Percentiles rank a stretch among this genome's conserved stretches.
Conservation (phyloP, 2,797 vertebrate species). For the Sardinella longiceps region DNA sequence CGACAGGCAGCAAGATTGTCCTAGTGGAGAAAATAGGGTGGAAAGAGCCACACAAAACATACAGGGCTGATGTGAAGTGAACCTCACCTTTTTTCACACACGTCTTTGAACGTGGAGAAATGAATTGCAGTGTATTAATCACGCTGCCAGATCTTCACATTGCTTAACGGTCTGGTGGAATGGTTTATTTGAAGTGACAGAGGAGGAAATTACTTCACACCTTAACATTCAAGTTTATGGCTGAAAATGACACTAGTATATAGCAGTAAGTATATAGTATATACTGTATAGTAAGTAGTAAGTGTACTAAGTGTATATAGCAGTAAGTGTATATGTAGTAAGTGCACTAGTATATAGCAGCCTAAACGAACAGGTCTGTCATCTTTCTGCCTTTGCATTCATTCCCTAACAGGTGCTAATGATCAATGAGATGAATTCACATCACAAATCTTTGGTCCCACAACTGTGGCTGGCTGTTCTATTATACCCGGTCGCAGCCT, state of each 20-base stretch:
- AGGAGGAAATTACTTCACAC: background rate
- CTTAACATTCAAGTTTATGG: background rate
- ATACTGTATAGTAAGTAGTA: too few species aligned
- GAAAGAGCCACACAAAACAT: background rate
- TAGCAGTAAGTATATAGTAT: too few species aligned
- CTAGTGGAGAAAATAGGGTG: too few species aligned
- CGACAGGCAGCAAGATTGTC: background rate
- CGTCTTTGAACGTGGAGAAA: background rate
- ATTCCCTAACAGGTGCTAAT: background rate
- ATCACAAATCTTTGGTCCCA: background rate
- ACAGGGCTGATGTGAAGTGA: background rate
- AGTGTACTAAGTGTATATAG: too few species aligned
- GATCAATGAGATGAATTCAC: background rate
- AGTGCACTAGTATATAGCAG: background rate
- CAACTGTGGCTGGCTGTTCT: background rate
- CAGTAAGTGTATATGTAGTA: too few species aligned
- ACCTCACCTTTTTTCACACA: background rate
- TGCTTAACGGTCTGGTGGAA: background rate
- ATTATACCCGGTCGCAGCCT: background rate
- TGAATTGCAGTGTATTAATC: background rate
- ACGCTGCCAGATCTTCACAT: background rate
- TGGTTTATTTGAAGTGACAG: background rate
- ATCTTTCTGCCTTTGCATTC: background rate
- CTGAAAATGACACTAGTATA: too few species aligned
- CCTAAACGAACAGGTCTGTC: background rate